Percentiles rank a stretch among this genome's conserved stretches.
Conservation (phyloP, 2,797 vertebrate genomes). For the Gorsachius magnificus region DNA sequence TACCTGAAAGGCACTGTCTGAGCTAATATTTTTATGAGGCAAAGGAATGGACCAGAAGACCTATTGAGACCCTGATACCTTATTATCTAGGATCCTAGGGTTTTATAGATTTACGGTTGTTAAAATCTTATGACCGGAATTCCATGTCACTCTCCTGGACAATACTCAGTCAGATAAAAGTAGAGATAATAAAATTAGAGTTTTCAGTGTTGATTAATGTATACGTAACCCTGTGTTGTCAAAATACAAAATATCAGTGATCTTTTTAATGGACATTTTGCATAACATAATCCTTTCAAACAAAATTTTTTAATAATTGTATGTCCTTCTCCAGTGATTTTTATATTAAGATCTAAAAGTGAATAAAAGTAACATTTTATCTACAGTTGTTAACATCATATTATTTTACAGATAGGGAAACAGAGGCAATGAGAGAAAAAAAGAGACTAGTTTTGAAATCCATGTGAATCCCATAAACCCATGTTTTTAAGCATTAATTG, state of each 20-base stretch:
- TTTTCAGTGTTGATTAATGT: not conserved
- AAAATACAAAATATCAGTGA: not conserved
- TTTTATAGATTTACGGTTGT: not conserved
- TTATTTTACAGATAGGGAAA: not conserved
- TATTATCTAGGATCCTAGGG: not conserved
- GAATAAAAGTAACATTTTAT: not conserved
- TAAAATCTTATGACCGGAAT: not conserved
- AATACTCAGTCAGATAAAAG: not conserved
- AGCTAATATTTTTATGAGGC: not conserved
- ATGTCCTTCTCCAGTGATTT: not conserved
- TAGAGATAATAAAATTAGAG: not conserved
- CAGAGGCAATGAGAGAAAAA: not conserved
- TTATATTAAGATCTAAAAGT: not conserved
- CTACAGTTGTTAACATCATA: not conserved
- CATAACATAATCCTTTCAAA: not conserved
- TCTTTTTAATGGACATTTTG: not conserved
- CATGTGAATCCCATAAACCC: rapidly evolving
- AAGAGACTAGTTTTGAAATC: not conserved
- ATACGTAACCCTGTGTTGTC: not conserved
- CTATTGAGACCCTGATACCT: not conserved
- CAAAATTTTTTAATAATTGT: not conserved
- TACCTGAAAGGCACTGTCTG: not conserved
- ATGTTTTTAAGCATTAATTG: not conserved
- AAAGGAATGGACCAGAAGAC: not conserved
- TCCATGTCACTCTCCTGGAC: not conserved